Conservation (phyloP, 2,113 vertebrate genomes). For the Puma concolor region DNA sequence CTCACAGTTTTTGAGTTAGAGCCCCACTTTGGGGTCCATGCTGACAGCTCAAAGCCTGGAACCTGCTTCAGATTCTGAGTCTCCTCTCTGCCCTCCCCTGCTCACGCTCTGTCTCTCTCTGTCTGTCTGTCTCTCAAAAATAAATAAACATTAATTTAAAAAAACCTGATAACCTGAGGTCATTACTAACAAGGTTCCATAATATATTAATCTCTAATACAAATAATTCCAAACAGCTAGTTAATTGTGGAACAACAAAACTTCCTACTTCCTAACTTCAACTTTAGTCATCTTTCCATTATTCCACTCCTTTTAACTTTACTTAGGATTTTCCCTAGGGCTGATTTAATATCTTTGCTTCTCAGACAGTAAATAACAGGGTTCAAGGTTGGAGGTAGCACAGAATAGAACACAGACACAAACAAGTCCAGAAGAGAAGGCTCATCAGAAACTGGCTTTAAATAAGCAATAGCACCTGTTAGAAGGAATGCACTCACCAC, state of each 20-base stretch:
- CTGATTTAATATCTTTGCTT: conserved; percentile 52
- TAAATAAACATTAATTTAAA: too few species aligned
- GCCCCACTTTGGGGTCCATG: rapidly evolving
- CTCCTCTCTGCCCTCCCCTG: too few species aligned
- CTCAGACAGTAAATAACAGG: conserved; percentile 71
- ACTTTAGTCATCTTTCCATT: neutral
- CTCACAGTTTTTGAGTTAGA: neutral
- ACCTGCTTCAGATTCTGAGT: neutral
- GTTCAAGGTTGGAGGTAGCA: conserved; percentile 55
- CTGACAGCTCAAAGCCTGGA: neutral
- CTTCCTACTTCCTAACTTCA: neutral
- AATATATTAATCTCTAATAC: neutral
- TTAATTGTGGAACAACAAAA: neutral
- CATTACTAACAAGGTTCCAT: neutral
- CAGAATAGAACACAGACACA: conserved; percentile 62
- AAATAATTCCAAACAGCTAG: neutral
- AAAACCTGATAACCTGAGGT: neutral
- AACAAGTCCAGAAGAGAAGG: conserved; percentile 34
- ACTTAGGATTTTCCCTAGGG: neutral
- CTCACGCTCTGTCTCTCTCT: neutral
- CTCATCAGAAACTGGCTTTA: neutral
- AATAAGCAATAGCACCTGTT: conserved; percentile 58
- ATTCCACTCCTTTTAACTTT: neutral
- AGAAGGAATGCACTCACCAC: conserved; percentile 62
- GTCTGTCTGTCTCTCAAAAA: too few species aligned